A percentile compares a stretch with the other conserved stretches of the same genome.
Evolutionary conservation across 2,113 vertebrate species (phyloP).

Genomic region (Stercorarius parasiticus): DNA sequence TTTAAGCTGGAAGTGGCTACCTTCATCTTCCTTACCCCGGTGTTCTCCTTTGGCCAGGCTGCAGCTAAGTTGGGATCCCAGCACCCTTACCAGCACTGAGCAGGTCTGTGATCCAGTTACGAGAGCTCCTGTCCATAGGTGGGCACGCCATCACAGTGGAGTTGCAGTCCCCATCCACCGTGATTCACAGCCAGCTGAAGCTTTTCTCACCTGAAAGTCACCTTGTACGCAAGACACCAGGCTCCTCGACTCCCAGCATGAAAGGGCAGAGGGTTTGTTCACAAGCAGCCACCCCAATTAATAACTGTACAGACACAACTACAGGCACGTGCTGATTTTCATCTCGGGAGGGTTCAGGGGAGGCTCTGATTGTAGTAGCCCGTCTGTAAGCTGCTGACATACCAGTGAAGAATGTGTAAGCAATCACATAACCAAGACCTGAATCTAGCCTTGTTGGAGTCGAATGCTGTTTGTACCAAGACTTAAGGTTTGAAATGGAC

Average conservation of each 20-base stretch:
- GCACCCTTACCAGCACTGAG: background rate
- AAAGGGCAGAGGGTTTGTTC: background rate
- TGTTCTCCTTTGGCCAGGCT: background rate
- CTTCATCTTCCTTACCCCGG: background rate
- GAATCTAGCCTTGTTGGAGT: background rate
- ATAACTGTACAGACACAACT: background rate
- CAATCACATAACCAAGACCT: rapidly evolving
- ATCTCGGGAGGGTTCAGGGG: rapidly evolving
- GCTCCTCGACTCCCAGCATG: background rate
- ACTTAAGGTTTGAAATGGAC: background rate
- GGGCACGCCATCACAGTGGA: rapidly evolving
- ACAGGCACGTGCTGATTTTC: background rate
- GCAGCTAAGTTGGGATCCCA: background rate
- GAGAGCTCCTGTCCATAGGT: rapidly evolving
- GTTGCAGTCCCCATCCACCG: too few relatives aligned
- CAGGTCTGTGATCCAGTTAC: rapidly evolving
- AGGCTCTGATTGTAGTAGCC: background rate
- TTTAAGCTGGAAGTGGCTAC: background rate
- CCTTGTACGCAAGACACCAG: background rate
- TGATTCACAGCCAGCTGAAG: background rate
- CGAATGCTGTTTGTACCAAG: background rate
- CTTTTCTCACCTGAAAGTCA: background rate
- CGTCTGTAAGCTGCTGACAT: background rate
- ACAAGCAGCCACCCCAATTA: background rate
- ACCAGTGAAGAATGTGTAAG: background rate